phyloP scores from a whole-genome alignment of 2,797 vertebrate species.

The Pseudotriccus pelzelni region DNA sequence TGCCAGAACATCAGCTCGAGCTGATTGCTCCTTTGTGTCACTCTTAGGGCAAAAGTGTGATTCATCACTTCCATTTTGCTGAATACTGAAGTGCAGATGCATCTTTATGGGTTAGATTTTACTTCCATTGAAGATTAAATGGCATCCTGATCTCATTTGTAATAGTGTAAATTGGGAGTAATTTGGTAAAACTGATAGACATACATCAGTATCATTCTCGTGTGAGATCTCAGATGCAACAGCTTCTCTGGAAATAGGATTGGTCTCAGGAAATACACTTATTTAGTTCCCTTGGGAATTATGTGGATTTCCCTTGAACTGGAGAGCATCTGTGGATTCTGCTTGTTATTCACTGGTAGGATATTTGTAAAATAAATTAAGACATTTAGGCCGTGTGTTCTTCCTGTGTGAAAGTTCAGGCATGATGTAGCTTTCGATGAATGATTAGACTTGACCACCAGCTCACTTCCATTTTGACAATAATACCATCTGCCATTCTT shows the following conservation, averaged over 20 bases:
- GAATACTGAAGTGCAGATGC: background rate
- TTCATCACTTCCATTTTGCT: slow-evolving; percentile 41
- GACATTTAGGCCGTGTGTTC: background rate
- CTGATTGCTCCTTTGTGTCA: slow-evolving; percentile 53
- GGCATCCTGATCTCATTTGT: background rate
- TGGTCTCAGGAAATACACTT: background rate
- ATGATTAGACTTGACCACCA: background rate
- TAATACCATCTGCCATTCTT: slow-evolving; percentile 45
- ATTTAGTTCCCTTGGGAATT: background rate
- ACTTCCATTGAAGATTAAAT: background rate
- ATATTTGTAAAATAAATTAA: background rate
- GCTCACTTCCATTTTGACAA: slow-evolving; percentile 6
- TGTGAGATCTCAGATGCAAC: background rate
- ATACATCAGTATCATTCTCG: background rate
- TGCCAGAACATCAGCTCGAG: slow-evolving; percentile 18
- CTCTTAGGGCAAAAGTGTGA: slow-evolving; percentile 21
- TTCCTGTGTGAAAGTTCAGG: background rate
- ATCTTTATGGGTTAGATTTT: slow-evolving; percentile 2
- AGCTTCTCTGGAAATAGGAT: background rate
- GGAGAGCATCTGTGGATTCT: background rate
- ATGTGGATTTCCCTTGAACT: background rate
- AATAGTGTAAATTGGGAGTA: background rate
- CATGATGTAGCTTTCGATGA: background rate
- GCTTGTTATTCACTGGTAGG: background rate
- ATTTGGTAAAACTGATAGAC: background rate